Percentiles rank a stretch among this genome's conserved stretches.
These are phyloP conservation scores for Diadema setosum DNA, from an alignment of 35 echinoderm and acorn worm genomes.

Conservation along the genomic window DNA sequence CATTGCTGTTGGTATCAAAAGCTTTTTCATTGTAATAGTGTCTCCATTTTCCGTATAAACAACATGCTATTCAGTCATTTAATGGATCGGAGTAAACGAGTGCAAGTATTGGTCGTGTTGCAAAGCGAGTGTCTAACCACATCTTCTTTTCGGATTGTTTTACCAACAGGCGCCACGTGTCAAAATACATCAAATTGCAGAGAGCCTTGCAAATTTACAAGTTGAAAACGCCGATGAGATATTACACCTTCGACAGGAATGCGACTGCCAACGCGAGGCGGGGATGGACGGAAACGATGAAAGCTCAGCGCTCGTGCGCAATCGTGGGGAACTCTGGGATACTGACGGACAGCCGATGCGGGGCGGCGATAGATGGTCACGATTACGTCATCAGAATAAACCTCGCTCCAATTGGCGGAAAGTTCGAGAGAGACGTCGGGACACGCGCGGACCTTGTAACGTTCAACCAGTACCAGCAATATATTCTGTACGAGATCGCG, in stretches of 20 bases:
- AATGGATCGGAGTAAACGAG: no score
- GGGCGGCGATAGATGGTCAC: conserved; percentile 9
- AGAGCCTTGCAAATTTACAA: neutral
- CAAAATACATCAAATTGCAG: neutral
- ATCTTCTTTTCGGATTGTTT: no score
- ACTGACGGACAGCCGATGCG: conserved; percentile 15
- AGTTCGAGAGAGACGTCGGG: conserved; percentile 18
- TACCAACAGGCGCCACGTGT: neutral
- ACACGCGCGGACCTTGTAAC: neutral
- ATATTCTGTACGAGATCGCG: neutral
- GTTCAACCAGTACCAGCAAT: neutral
- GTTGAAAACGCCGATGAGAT: neutral
- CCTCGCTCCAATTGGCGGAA: neutral
- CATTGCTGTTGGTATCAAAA: no score
- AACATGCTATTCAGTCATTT: no score
- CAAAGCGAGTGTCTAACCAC: no score
- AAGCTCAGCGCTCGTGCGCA: neutral
- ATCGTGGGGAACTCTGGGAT: conserved; percentile 44
- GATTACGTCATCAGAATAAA: conserved; percentile 31
- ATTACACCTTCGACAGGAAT: neutral
- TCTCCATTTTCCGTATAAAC: no score
- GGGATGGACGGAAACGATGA: neutral
- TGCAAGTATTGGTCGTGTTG: no score
- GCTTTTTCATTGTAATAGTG: no score
- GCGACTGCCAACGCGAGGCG: neutral